phyloP scores from a whole-genome alignment of 2,888 invertebrate species.

The Pycnomerus fuliginosus region DNA sequence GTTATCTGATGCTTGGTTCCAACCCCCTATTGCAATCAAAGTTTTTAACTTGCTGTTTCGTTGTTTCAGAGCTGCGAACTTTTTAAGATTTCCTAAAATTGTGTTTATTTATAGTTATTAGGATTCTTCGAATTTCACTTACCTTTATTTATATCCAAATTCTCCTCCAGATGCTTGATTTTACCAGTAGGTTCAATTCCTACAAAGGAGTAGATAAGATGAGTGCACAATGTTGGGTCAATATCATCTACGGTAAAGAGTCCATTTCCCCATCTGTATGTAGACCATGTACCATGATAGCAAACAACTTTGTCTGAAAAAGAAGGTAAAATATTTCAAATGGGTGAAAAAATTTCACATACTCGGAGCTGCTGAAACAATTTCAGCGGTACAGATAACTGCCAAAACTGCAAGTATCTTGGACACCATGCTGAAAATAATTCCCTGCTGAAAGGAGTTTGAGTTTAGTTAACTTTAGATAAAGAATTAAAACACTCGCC shows the following conservation, averaged over 20 bases:
- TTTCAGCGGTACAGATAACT: conserved; percentile 9
- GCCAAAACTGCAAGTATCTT: neutral
- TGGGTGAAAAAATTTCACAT: conserved; percentile 4
- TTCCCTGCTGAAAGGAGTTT: too few relatives aligned
- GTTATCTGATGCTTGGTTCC: conserved; percentile 59
- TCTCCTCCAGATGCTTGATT: conserved; percentile 58
- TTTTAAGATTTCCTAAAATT: conserved; percentile 42
- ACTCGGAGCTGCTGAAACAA: conserved; percentile 23
- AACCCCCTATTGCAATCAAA: conserved; percentile 67
- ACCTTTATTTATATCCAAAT: conserved; percentile 58
- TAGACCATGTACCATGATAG: conserved; percentile 77
- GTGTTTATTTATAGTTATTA: too few relatives aligned
- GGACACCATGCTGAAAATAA: conserved; percentile 9
- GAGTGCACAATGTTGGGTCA: conserved; percentile 70
- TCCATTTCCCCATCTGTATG: conserved; percentile 65
- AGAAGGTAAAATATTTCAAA: neutral
- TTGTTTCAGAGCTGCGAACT: conserved; percentile 59
- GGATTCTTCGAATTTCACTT: conserved; percentile 60
- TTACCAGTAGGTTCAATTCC: conserved; percentile 60
- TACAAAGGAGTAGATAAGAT: conserved; percentile 72
- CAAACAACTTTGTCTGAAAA: conserved; percentile 66
- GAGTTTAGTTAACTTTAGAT: too few relatives aligned
- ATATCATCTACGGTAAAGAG: conserved; percentile 67
- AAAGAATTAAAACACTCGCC: too few relatives aligned
- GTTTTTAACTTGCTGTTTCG: conserved; percentile 58